Conservation (phyloP, 2,797 vertebrate species). For the Myioborus melanocephalus region DNA sequence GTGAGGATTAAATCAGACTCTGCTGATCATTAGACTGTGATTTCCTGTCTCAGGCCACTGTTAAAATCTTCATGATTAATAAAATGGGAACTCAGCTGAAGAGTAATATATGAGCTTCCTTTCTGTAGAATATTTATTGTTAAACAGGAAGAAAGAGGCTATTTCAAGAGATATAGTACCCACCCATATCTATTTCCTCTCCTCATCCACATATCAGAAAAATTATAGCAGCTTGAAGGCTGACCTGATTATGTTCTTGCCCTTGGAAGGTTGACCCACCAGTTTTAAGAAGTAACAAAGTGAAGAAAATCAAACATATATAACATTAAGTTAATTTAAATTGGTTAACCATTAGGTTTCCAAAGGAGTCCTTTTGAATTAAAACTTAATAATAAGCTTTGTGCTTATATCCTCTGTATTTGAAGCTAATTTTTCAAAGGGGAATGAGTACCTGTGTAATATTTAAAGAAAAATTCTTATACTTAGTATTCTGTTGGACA, state of each 20-base stretch:
- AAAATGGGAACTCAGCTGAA: constrained; percentile 62
- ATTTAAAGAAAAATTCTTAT: background rate
- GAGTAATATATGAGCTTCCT: constrained; percentile 64
- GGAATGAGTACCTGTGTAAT: background rate
- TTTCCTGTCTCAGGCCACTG: constrained; percentile 60
- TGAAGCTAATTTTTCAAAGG: constrained; percentile 25
- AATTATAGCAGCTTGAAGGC: constrained; percentile 68
- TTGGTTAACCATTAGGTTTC: constrained; percentile 19
- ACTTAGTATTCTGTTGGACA: background rate
- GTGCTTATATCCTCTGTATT: constrained; percentile 32
- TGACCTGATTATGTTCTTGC: constrained; percentile 61
- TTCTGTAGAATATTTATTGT: constrained; percentile 71
- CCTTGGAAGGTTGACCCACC: constrained; percentile 59
- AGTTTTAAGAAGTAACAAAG: constrained; percentile 55
- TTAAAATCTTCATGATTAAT: constrained; percentile 65
- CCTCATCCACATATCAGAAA: constrained; percentile 62
- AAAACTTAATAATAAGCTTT: constrained; percentile 10
- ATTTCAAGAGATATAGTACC: constrained; percentile 70
- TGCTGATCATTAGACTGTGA: constrained; percentile 61
- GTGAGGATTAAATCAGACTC: constrained; percentile 32
- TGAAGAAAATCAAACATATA: constrained; percentile 12
- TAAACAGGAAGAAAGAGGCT: constrained; percentile 66
- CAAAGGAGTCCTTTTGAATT: background rate
- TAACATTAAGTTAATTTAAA: constrained; percentile 21
- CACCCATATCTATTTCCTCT: constrained; percentile 68